Percentiles rank a stretch among this genome's conserved stretches.
These are phyloP conservation scores for Palloptera scutellata DNA, from an alignment of 2,888 invertebrate genomes.

Conservation along the genomic window DNA sequence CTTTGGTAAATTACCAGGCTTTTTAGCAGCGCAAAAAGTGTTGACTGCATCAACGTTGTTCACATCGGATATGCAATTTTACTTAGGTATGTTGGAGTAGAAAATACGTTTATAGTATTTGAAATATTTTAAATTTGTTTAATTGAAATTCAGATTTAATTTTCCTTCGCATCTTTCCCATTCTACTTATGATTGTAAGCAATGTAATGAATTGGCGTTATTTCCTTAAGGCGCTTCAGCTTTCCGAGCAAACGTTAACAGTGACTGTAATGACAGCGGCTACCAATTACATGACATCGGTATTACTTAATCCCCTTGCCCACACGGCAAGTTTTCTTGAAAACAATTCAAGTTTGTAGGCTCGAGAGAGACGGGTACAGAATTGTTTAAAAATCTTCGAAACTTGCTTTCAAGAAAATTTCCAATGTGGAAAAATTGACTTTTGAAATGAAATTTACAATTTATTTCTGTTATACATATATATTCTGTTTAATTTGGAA, in stretches of 20 bases:
- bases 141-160: conserved; percentile 39
- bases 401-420: too few species aligned
- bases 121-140: background rate
- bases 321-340: too few species aligned
- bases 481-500: too few species aligned
- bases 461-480: too few species aligned
- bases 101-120: background rate
- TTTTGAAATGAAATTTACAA: too few species aligned
- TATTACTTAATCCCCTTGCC: too few species aligned
- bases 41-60: conserved; percentile 10
- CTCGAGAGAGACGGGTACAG: too few species aligned
- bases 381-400: too few species aligned
- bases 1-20: conserved; percentile 68
- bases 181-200: conserved; percentile 67
- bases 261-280: conserved; percentile 69
- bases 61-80: background rate
- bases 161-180: conserved; percentile 59
- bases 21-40: conserved; percentile 17
- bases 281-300: conserved; percentile 71
- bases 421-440: too few species aligned
- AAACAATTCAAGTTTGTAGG: too few species aligned
- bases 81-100: conserved; percentile 11
- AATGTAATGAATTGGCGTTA: conserved; percentile 69
- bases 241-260: conserved; percentile 67
- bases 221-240: conserved; percentile 69